These are phyloP conservation scores for Chrysocyon brachyurus DNA, from an alignment of 2,797 vertebrate genomes.

Conservation along the genomic window DNA sequence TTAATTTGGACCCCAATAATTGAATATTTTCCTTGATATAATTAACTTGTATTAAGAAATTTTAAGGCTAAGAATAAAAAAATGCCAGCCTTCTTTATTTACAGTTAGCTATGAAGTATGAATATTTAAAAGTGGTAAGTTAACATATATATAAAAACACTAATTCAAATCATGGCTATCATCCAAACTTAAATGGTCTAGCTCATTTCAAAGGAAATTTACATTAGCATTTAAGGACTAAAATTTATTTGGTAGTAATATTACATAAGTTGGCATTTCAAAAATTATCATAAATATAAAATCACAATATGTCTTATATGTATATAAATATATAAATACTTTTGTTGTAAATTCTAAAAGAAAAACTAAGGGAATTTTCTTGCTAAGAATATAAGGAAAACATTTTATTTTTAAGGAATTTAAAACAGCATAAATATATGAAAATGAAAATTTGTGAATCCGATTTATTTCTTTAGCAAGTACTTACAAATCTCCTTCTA, in stretches of 20 bases:
- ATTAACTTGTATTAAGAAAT: conserved; percentile 47
- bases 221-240: neutral
- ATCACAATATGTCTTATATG: neutral
- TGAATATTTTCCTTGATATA: conserved; percentile 37
- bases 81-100: conserved; percentile 7
- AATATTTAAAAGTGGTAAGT: neutral
- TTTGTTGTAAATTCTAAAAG: neutral
- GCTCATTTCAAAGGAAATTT: conserved; percentile 1
- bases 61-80: conserved; percentile 42
- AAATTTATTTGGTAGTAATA: neutral
- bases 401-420: neutral
- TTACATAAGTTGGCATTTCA: neutral
- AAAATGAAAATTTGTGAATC: neutral
- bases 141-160: conserved; percentile 41
- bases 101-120: neutral
- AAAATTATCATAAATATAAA: neutral
- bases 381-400: neutral
- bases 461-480: neutral
- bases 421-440: neutral
- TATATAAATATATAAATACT: neutral
- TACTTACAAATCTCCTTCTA: neutral
- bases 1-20: conserved; percentile 42
- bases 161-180: neutral
- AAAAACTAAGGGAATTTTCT: neutral
- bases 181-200: neutral